Percentiles rank a stretch among this genome's conserved stretches.
Evolutionary conservation across 2,797 vertebrate species (phyloP).

Genomic region (Eulemur rubriventer): DNA sequence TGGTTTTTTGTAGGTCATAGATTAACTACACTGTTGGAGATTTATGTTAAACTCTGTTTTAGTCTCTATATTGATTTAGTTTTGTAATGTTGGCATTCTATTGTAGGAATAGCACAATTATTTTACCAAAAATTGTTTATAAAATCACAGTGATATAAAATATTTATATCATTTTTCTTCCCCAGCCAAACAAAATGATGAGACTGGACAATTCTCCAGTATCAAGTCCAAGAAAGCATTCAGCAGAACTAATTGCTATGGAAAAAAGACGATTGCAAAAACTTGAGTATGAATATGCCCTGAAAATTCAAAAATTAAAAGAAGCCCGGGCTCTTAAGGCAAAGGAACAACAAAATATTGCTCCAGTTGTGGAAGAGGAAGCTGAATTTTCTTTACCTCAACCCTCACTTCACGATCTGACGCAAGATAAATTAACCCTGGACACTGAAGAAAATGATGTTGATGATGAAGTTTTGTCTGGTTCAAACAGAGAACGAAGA

Average conservation of each 20-base stretch:
- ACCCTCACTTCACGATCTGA: constrained; percentile 96
- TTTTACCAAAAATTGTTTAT: constrained; percentile 20
- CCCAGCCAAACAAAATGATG: constrained; percentile 90
- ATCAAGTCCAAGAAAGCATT: constrained; percentile 89
- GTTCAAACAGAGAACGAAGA: constrained; percentile 85
- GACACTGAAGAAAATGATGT: constrained; percentile 92
- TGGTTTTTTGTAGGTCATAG: constrained; percentile 17
- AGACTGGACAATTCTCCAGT: constrained; percentile 86
- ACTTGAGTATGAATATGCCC: constrained; percentile 95
- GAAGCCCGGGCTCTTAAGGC: constrained; percentile 92
- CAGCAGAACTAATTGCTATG: constrained; percentile 93
- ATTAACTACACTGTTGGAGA: constrained; percentile 37
- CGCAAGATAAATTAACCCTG: constrained; percentile 95
- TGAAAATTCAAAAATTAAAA: constrained; percentile 97
- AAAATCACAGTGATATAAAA: constrained; percentile 50
- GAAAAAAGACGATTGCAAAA: constrained; percentile 95
- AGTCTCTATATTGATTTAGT: background rate
- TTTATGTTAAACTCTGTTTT: constrained; percentile 15
- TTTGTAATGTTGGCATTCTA: constrained; percentile 26
- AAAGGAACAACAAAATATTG: constrained; percentile 82
- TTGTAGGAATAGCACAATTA: background rate
- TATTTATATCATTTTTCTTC: constrained; percentile 34
- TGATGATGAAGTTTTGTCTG: constrained; percentile 89
- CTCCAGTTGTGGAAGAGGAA: constrained; percentile 82
- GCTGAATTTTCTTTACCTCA: constrained; percentile 91